A percentile compares a stretch with the other conserved stretches of the same genome.
Evolutionary conservation across 2,888 invertebrate species (phyloP).

Genomic region (Autographa gamma): DNA sequence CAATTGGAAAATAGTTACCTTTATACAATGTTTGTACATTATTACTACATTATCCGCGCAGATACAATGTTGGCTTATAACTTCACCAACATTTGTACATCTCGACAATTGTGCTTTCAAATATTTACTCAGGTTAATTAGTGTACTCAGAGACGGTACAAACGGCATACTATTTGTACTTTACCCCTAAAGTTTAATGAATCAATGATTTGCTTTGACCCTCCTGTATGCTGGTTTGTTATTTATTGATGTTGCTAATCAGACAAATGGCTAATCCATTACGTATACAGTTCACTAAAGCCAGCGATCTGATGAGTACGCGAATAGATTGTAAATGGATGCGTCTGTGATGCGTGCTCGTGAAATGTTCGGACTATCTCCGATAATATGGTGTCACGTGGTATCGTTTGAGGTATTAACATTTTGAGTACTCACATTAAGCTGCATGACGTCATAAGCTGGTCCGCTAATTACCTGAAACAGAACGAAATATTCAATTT

Average conservation of each 20-base stretch:
- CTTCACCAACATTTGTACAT: slow-evolving; percentile 58
- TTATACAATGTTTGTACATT: neutral
- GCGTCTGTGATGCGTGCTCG: slow-evolving; percentile 59
- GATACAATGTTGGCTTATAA: slow-evolving; percentile 60
- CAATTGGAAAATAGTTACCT: neutral
- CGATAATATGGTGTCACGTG: slow-evolving; percentile 11
- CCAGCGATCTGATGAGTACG: slow-evolving; percentile 69
- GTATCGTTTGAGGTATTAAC: neutral
- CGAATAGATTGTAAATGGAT: slow-evolving; percentile 74
- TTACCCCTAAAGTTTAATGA: slow-evolving; percentile 83
- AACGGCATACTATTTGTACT: slow-evolving; percentile 72
- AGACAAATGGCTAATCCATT: slow-evolving; percentile 88
- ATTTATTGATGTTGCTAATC: slow-evolving; percentile 87
- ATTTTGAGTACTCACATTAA: neutral
- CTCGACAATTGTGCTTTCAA: slow-evolving; percentile 66
- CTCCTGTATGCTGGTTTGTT: slow-evolving; percentile 75
- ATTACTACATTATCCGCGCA: slow-evolving; percentile 24
- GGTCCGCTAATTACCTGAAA: neutral
- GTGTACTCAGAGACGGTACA: slow-evolving; percentile 73
- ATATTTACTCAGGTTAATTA: slow-evolving; percentile 83
- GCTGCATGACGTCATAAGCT: slow-evolving; percentile 12
- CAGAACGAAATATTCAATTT: neutral
- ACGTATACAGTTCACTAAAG: slow-evolving; percentile 74
- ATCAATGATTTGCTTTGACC: slow-evolving; percentile 81
- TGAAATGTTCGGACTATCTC: slow-evolving; percentile 22